These are phyloP conservation scores for Rhinichthys klamathensis DNA, from an alignment of 2,113 vertebrate species.

Conservation along the genomic window DNA sequence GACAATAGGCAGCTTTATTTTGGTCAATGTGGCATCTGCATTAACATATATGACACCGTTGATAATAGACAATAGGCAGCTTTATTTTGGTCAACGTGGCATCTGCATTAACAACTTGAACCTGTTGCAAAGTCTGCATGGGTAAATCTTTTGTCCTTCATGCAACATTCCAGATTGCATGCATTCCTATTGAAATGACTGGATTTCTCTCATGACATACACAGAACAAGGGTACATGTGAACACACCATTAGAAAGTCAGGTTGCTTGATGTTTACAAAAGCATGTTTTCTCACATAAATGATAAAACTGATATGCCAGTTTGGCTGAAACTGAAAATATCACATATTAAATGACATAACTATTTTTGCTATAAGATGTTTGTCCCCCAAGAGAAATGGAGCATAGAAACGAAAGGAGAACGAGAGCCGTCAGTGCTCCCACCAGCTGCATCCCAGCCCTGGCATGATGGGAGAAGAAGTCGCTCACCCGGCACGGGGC, in stretches of 20 bases:
- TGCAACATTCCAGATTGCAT: too few species aligned
- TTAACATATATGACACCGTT: neutral
- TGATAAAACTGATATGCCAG: neutral
- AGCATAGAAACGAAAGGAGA: slow-evolving; percentile 55
- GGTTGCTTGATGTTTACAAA: neutral
- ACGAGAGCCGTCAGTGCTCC: slow-evolving; percentile 38
- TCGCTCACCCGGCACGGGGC: slow-evolving; percentile 69
- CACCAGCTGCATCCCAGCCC: slow-evolving; percentile 55
- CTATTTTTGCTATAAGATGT: neutral
- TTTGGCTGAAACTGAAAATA: neutral
- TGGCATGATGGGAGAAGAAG: slow-evolving; percentile 68
- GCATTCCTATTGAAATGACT: too few species aligned
- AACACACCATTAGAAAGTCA: neutral
- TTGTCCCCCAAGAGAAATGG: slow-evolving; percentile 32
- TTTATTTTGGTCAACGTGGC: neutral
- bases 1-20: neutral
- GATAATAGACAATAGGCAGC: neutral
- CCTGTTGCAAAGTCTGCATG: neutral
- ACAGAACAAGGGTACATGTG: too few species aligned
- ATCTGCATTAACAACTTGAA: neutral
- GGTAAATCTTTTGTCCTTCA: too few species aligned
- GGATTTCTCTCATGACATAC: too few species aligned
- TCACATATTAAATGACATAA: neutral
- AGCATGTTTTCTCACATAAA: neutral
- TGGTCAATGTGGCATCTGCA: neutral